Evolutionary conservation across 2,113 vertebrate genomes (phyloP).

Genomic region (Galeopterus variegatus): DNA sequence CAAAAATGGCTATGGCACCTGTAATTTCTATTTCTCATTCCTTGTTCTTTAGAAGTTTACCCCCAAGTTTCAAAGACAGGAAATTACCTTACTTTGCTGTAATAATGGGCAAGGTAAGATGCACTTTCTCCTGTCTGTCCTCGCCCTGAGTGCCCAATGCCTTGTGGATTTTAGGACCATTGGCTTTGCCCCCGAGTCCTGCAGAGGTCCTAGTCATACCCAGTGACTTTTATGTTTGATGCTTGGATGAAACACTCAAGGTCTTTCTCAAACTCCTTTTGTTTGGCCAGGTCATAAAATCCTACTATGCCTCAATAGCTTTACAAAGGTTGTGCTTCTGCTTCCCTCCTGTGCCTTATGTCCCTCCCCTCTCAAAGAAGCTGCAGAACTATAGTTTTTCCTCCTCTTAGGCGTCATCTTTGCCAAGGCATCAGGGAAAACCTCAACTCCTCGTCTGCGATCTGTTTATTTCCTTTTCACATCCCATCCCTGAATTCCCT

Average conservation of each 20-base stretch:
- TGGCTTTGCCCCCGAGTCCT: background rate
- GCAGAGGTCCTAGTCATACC: background rate
- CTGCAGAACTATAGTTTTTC: background rate
- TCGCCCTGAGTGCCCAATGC: fast-evolving
- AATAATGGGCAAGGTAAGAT: background rate
- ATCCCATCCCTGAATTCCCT: background rate
- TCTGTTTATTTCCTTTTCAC: background rate
- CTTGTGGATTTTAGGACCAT: background rate
- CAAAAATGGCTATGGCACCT: background rate
- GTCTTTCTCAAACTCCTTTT: background rate
- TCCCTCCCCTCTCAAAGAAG: background rate
- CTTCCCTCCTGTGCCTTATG: fast-evolving
- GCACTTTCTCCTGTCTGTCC: background rate
- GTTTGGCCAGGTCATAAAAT: background rate
- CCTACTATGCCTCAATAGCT: background rate
- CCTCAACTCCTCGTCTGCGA: background rate
- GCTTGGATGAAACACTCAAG: background rate
- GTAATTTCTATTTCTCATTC: background rate
- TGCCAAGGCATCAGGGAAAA: background rate
- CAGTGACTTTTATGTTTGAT: background rate
- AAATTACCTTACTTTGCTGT: background rate
- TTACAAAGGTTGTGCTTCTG: no score
- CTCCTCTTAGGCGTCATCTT: background rate
- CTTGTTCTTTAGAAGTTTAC: background rate
- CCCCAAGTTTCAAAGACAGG: background rate